phyloP scores from a whole-genome alignment of 2,888 invertebrate genomes.

The Rhingia campestris region DNA sequence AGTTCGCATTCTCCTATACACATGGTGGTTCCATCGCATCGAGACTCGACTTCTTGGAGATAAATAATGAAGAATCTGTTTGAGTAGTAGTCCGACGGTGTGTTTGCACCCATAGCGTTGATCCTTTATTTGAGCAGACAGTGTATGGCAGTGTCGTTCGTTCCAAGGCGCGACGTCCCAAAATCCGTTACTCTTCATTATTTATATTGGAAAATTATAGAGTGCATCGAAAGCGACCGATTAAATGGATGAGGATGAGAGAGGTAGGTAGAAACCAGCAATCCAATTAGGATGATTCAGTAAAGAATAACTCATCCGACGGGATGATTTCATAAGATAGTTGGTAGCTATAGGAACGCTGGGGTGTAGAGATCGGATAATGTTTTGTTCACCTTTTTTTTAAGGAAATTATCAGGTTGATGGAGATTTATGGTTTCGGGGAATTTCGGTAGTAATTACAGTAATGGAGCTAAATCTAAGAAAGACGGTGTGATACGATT shows the following conservation, averaged over 20 bases:
- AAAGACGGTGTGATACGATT: constrained; percentile 46
- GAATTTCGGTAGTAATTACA: constrained; percentile 55
- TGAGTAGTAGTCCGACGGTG: constrained; percentile 27
- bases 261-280: constrained; percentile 53
- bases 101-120: constrained; percentile 33
- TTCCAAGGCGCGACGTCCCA: constrained; percentile 39
- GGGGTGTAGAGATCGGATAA: constrained; percentile 39
- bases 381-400: constrained; percentile 16
- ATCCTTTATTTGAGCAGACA: constrained; percentile 66
- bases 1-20: not conserved
- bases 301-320: constrained; percentile 59
- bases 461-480: constrained; percentile 41
- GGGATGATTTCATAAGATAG: constrained; percentile 40
- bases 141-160: constrained; percentile 50
- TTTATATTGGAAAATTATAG: constrained; percentile 75
- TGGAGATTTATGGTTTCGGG: constrained; percentile 71
- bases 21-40: constrained; percentile 3
- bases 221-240: constrained; percentile 70
- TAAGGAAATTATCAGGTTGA: constrained; percentile 65
- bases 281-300: constrained; percentile 73
- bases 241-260: constrained; percentile 28
- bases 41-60: constrained; percentile 29
- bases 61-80: constrained; percentile 50
- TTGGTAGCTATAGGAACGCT: not conserved
- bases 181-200: constrained; percentile 70